Percentiles rank a stretch among this genome's conserved stretches.
These are phyloP conservation scores for Chelonia mydas DNA, from an alignment of 2,797 vertebrate genomes.

Conservation along the genomic window DNA sequence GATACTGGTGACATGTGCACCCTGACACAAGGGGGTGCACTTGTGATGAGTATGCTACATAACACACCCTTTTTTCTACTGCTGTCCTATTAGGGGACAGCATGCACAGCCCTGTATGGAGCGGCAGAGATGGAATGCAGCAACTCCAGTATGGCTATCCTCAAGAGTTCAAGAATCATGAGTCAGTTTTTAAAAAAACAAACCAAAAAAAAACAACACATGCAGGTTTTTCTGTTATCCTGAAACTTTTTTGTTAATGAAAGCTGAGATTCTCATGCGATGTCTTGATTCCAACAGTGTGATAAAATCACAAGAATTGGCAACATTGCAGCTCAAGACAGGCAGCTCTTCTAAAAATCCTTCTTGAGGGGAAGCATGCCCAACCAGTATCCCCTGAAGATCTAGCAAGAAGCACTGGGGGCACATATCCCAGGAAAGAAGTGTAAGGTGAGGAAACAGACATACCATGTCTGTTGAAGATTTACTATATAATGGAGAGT, in stretches of 20 bases:
- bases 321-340: neutral
- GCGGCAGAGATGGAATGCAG: too few species aligned
- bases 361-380: neutral
- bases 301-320: neutral
- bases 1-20: neutral
- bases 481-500: neutral
- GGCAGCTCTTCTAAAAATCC: accelerated
- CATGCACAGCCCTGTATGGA: neutral
- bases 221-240: too few species aligned
- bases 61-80: neutral
- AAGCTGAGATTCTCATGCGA: neutral
- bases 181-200: too few species aligned
- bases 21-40: too few species aligned
- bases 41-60: neutral
- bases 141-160: neutral
- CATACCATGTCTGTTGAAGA: neutral
- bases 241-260: neutral
- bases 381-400: neutral
- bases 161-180: neutral
- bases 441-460: neutral
- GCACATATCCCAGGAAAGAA: neutral
- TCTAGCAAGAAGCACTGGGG: neutral
- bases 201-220: too few species aligned
- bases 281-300: neutral
- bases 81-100: neutral